Percentiles rank a stretch among this genome's conserved stretches.
These are phyloP conservation scores for Ephestia elutella DNA, from an alignment of 1,140 invertebrate species.

Conservation along the genomic window DNA sequence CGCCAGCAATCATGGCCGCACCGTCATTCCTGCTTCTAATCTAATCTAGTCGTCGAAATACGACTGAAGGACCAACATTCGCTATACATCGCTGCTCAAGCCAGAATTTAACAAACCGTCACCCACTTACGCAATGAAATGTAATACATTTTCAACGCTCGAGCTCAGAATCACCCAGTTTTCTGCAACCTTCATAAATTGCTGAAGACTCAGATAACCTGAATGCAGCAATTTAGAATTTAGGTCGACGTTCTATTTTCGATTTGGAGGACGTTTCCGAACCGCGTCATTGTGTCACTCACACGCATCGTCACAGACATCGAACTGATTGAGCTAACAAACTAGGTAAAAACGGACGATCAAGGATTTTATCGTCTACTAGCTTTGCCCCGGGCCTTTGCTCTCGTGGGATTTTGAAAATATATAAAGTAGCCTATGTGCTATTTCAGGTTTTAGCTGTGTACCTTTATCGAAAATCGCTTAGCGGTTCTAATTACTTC, in stretches of 20 bases:
- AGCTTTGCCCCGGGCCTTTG: too few relatives aligned
- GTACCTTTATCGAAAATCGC: too few relatives aligned
- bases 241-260: slow-evolving; percentile 49
- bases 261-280: slow-evolving; percentile 29
- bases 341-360: too few relatives aligned
- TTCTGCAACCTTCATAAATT: slow-evolving; percentile 18
- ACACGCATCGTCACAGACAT: neutral
- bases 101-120: slow-evolving; percentile 1
- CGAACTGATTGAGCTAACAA: too few relatives aligned
- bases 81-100: slow-evolving; percentile 21
- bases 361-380: too few relatives aligned
- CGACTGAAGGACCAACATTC: slow-evolving; percentile 13
- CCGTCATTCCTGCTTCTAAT: slow-evolving; percentile 39
- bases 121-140: slow-evolving; percentile 17
- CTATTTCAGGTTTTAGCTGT: too few relatives aligned
- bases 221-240: slow-evolving; percentile 54
- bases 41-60: slow-evolving; percentile 32
- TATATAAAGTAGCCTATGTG: too few relatives aligned
- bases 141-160: slow-evolving; percentile 9
- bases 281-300: slow-evolving; percentile 29
- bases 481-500: too few relatives aligned
- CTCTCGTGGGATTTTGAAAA: too few relatives aligned
- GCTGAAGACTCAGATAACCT: slow-evolving; percentile 47
- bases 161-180: neutral
- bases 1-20: slow-evolving; percentile 27